Evolutionary conservation across 1,140 invertebrate species (phyloP).

Genomic region (Hormaphis cornu): DNA sequence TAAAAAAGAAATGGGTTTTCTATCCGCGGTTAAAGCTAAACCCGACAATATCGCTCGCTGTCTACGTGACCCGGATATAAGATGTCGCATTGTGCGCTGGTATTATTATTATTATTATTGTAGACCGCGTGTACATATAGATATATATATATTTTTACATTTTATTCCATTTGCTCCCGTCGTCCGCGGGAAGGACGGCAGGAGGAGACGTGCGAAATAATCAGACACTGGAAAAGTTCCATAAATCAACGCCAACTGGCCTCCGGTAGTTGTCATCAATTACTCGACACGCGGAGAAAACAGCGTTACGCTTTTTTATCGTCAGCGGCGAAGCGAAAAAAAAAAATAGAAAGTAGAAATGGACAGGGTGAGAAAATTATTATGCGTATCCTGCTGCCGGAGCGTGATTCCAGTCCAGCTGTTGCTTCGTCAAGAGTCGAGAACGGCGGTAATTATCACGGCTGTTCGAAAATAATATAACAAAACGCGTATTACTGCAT

Average conservation of each 20-base stretch:
- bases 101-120: conserved; percentile 30
- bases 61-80: conserved; percentile 28
- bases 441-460: too few species aligned
- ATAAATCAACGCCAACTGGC: conserved; percentile 32
- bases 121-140: neutral
- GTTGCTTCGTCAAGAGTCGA: too few species aligned
- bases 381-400: too few species aligned
- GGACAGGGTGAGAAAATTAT: too few species aligned
- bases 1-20: conserved; percentile 16
- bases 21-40: conserved; percentile 22
- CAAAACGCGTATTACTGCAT: too few species aligned
- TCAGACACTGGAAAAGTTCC: conserved; percentile 27
- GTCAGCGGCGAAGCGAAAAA: conserved; percentile 6
- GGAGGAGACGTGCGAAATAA: conserved; percentile 30
- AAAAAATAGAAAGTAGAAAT: too few species aligned
- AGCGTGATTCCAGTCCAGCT: too few species aligned
- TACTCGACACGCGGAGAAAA: conserved; percentile 12
- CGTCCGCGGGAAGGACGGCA: neutral
- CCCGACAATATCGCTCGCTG: conserved; percentile 17
- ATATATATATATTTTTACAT: conserved; percentile 1
- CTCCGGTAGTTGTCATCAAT: conserved; percentile 31
- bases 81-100: conserved; percentile 23
- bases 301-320: conserved; percentile 26
- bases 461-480: too few species aligned
- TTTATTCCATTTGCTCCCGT: neutral